A percentile compares a stretch with the other conserved stretches of the same genome.
Conservation (phyloP, 2,797 vertebrate species). For the Cirrhinus molitorella region DNA sequence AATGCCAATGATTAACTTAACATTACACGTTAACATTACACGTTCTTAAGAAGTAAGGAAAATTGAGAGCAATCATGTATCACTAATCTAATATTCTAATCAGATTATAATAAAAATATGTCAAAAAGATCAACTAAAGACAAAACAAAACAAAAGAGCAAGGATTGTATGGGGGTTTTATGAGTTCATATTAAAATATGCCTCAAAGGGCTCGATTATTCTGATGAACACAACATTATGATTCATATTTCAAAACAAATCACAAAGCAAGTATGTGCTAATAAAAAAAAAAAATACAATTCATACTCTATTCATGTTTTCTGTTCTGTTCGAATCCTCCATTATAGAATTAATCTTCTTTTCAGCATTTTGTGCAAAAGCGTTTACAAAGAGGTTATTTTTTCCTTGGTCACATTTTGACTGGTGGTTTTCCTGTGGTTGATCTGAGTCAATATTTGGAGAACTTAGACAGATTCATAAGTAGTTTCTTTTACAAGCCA, state of each 20-base stretch:
- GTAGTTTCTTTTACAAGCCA: constrained; percentile 43
- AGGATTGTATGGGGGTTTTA: not conserved
- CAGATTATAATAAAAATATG: constrained; percentile 6
- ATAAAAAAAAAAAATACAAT: not conserved
- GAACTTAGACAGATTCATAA: constrained; percentile 59
- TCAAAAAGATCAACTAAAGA: constrained; percentile 9
- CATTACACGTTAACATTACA: constrained; percentile 10
- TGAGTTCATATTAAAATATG: not conserved
- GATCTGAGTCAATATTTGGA: constrained; percentile 61
- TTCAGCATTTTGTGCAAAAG: constrained; percentile 59
- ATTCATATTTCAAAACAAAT: constrained; percentile 22
- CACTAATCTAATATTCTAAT: not conserved
- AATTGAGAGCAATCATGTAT: constrained; percentile 26
- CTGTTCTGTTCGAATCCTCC: not conserved
- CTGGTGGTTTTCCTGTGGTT: constrained; percentile 60
- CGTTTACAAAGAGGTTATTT: constrained; percentile 61
- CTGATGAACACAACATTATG: not conserved
- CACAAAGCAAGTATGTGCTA: not conserved
- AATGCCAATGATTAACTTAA: not conserved
- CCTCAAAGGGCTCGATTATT: constrained; percentile 11
- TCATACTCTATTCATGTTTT: constrained; percentile 29
- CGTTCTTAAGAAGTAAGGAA: not conserved
- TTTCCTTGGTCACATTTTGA: constrained; percentile 47
- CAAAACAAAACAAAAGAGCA: constrained; percentile 12
- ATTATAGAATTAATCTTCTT: constrained; percentile 57